Evolutionary conservation across 1,140 invertebrate species (phyloP), one percentile per base, ranked within the genome.

Genomic region (Nasonia vitripennis): DNA sequence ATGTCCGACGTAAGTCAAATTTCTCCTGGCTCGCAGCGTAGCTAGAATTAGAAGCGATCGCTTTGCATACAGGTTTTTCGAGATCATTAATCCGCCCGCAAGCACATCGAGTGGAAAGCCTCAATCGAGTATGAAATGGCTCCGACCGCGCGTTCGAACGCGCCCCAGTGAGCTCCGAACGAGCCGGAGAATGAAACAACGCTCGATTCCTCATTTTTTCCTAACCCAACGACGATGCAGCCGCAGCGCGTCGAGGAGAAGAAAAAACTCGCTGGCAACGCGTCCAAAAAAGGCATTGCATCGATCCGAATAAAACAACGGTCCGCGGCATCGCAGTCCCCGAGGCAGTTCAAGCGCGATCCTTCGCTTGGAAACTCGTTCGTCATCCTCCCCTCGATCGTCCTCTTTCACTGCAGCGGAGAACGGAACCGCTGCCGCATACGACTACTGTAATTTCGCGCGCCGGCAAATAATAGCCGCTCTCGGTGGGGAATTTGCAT

Each of bases 51-150:
- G 81, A 83, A 83, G 81, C 81, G 14, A 83, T 73, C 17, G 81
- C 31, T 34, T 20, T 17, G 17, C 55, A 51, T 83, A 83, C 82
- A 78, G 82, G 82, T 83, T 84, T 74, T 83, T 83, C 78, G 83
- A 74, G 78, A 74, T 80, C 70, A 51, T 84, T 84, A 84, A 80
- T 80, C 68, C 68, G 5, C 68, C 68, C 41, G 77, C 67, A 67
- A 74, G 48, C 34, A 31, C 77, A 51, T 78, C 74, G 41, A 31
- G 14, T 45, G 81, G 51, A 67, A 77, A 82, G 48, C 81, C 31
- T 41, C 81, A 14, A 82, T 68, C 81, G 51, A 23, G 51, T 62
- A n/a, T 67, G 45, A 67, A 77, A 77, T 45, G 37, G 17, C 34
- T 74, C 7, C 3, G 34, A 7, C 41, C 31, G 27, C 71, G 10